Evolutionary conservation across 2,888 invertebrate genomes (phyloP), one percentile per base, ranked within the genome.

Genomic region (Tanytarsus gracilentus): DNA sequence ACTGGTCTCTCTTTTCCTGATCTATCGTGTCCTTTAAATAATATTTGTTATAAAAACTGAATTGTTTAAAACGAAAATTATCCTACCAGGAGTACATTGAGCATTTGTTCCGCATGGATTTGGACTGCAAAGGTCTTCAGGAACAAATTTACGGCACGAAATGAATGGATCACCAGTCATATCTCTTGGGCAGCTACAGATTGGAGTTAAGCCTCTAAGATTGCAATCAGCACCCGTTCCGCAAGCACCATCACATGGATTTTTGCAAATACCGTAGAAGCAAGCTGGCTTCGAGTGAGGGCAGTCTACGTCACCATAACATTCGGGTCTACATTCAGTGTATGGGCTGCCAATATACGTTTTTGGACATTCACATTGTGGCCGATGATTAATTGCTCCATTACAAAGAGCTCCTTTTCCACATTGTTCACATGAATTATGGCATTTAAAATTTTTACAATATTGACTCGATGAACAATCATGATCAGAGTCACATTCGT

Each of bases 161-260:
- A 83, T 77, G 73, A 90, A 91, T 3, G 91, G 91, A 77, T 91
- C 84, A 1, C 91, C 91, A 23, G 90, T 90, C 85, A 87, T 89
- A 68, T 88, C 86, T 68, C 79, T 82, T 1, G 91, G 90, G 71
- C 91, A 92, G 61, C 87, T 88, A 72, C 91, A 92, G 14, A 91
- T 82, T 0, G 91, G 88, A 4, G 88, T 89, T 56, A 87, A 77
- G 3, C 84, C 88, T 48, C 86, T 78, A 39, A 90, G 78, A 67
- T 83, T 79, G 71, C 91, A 92, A 67, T 90, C 85, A 3, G 91
- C 91, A 64, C 83, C 82, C 14, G 82, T 75, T 40, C 89, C 91
- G 67, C 90, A 91, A 5, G 85, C 85, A 52, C 85, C 85, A 16
- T 83, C 83, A 71, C 92, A 92, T 0, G 91, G 91, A 71, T 91